Conservation (phyloP, 2,797 vertebrate species). For the Gallinago solitaria region DNA sequence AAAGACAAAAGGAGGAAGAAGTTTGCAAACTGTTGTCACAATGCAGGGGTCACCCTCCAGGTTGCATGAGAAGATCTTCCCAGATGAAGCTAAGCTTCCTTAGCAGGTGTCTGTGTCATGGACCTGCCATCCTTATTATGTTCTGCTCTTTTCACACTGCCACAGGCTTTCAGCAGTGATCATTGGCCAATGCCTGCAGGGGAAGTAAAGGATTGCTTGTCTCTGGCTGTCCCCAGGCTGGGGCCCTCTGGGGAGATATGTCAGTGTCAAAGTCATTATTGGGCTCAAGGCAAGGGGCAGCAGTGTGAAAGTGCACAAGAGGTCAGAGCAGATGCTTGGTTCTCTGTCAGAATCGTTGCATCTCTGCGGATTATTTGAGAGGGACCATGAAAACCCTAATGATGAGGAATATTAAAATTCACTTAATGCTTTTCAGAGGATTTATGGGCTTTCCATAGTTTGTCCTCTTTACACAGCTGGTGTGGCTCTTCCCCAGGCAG, state of each 20-base stretch:
- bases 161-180: not conserved
- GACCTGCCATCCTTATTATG: not conserved
- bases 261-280: constrained; percentile 3
- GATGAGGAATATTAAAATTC: not conserved
- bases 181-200: not conserved
- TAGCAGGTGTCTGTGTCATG: not conserved
- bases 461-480: not conserved
- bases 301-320: not conserved
- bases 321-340: not conserved
- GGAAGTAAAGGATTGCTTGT: not conserved
- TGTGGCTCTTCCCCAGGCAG: not conserved
- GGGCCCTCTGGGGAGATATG: not conserved
- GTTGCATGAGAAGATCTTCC: not conserved
- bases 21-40: not conserved
- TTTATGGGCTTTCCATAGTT: not conserved
- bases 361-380: not conserved
- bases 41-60: not conserved
- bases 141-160: constrained; percentile 39
- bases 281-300: not conserved
- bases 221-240: not conserved
- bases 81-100: not conserved
- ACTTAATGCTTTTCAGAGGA: not conserved
- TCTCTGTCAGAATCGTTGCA: not conserved
- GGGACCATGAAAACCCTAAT: not conserved
- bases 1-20: not conserved